These are phyloP conservation scores for Alosa sapidissima DNA, from an alignment of 2,797 vertebrate genomes.

Conservation along the genomic window DNA sequence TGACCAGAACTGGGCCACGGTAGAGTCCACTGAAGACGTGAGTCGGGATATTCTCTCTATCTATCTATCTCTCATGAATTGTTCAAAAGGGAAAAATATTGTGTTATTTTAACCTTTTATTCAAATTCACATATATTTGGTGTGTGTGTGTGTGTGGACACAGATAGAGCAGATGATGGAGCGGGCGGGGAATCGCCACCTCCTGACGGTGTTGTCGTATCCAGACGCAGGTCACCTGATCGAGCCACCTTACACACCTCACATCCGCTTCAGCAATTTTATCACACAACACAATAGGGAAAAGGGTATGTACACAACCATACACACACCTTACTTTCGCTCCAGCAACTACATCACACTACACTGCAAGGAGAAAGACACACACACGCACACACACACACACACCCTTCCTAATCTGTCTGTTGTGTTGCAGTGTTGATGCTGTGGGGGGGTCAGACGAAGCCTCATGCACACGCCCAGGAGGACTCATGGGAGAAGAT, in stretches of 20 bases:
- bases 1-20: conserved; percentile 67
- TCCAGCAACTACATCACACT: no score
- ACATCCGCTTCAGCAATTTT: conserved; percentile 59
- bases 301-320: neutral
- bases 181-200: conserved; percentile 61
- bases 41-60: conserved; percentile 39
- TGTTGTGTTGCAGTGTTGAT: conserved; percentile 57
- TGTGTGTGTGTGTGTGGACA: conserved; percentile 17
- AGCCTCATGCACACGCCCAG: conserved; percentile 80
- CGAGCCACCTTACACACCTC: conserved; percentile 71
- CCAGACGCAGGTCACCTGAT: conserved; percentile 69
- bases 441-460: conserved; percentile 77
- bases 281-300: neutral
- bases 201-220: conserved; percentile 61
- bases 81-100: no score
- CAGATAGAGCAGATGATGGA: conserved; percentile 60
- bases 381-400: conserved; percentile 37
- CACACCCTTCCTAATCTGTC: conserved; percentile 7
- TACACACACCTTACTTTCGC: conserved; percentile 7
- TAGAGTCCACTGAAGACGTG: conserved; percentile 68
- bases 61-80: neutral
- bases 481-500: conserved; percentile 84
- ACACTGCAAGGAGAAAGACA: neutral
- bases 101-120: neutral
- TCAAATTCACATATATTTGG: neutral